These are phyloP conservation scores for Meliscaeva auricollis DNA, from an alignment of 2,888 invertebrate genomes.

Conservation along the genomic window DNA sequence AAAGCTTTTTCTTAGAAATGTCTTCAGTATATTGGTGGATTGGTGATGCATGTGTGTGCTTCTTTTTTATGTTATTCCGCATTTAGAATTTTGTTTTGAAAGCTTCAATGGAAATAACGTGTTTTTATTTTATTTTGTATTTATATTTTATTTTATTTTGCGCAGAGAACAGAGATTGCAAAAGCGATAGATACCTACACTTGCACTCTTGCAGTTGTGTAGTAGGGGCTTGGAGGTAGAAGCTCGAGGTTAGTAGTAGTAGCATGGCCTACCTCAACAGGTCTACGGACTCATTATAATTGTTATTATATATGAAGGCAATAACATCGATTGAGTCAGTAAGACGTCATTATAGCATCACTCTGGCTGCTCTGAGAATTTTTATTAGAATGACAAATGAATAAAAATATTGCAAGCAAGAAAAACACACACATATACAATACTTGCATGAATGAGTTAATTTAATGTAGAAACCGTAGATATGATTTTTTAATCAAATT, in stretches of 20 bases:
- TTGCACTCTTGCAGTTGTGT: constrained; percentile 9
- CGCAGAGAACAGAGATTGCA: constrained; percentile 44
- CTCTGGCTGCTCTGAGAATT: constrained; percentile 16
- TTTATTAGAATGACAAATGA: constrained; percentile 55
- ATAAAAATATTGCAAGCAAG: constrained; percentile 30
- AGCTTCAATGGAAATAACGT: constrained; percentile 48
- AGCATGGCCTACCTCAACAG: constrained; percentile 74
- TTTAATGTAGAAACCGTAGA: neutral
- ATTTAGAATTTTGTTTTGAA: constrained; percentile 70
- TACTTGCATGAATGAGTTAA: neutral
- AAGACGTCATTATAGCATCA: constrained; percentile 73
- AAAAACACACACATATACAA: neutral
- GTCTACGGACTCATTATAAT: constrained; percentile 69
- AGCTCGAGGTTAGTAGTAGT: constrained; percentile 36
- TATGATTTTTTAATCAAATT: neutral
- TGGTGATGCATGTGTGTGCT: constrained; percentile 42
- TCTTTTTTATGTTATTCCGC: constrained; percentile 52
- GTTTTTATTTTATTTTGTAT: constrained; percentile 3
- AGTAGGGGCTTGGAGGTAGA: constrained; percentile 6
- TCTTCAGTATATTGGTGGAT: neutral
- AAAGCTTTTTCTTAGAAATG: constrained; percentile 42
- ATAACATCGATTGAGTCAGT: constrained; percentile 67
- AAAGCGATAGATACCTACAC: constrained; percentile 25
- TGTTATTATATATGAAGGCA: constrained; percentile 49
- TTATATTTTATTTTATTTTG: constrained; percentile 26